phyloP scores from a whole-genome alignment of 2,113 vertebrate genomes.

The Cranoglanis bouderius region DNA sequence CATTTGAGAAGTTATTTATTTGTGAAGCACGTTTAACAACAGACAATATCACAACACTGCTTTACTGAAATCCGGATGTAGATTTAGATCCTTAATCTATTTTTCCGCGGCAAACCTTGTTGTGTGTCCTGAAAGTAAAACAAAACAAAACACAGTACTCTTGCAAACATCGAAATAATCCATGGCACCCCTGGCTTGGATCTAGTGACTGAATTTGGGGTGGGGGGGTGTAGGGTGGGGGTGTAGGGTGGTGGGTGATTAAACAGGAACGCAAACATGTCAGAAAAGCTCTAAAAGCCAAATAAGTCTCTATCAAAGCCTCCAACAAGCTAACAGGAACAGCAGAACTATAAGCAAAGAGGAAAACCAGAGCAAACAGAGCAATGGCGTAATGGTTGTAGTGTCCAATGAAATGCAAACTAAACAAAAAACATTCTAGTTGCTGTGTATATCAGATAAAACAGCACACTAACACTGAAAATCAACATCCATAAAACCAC shows the following conservation, averaged over 20 bases:
- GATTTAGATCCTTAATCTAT: no score
- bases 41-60: no score
- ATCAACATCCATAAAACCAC: neutral
- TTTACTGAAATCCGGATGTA: no score
- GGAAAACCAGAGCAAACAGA: neutral
- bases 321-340: no score
- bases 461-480: neutral
- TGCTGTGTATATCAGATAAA: neutral
- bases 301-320: no score
- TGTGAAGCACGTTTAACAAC: no score
- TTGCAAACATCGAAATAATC: neutral
- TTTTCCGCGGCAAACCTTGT: neutral
- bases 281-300: no score
- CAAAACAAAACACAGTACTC: neutral
- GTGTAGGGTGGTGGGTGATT: no score
- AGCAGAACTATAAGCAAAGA: neutral
- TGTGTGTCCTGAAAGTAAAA: neutral
- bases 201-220: no score
- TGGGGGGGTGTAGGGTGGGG: no score
- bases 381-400: neutral
- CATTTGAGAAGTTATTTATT: neutral
- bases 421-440: neutral
- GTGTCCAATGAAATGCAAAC: neutral
- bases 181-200: neutral
- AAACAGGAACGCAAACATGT: no score